Evolutionary conservation across 2,113 vertebrate genomes (phyloP), one percentile per base, ranked within the genome.

Genomic region (Eptesicus fuscus): DNA sequence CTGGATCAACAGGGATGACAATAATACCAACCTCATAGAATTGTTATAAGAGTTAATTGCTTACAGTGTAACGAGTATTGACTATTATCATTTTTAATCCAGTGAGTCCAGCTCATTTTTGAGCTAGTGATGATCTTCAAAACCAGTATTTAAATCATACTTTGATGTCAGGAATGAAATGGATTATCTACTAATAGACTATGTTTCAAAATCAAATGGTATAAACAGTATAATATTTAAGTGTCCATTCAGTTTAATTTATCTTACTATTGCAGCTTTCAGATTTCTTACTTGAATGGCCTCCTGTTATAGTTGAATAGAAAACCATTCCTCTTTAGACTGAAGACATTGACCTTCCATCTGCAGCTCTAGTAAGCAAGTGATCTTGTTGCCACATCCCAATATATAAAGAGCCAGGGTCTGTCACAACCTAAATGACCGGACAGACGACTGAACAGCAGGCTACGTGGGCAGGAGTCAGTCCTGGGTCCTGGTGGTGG

Each of bases 111-210:
- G 13, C 25, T 37, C 37, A 82, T 82, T 82, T 82, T 30, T 82
- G 53, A 82, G 11, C 9, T 91, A 17, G 32, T 74, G 51, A 82
- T 93, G 65, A 71, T 88, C 71, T 95, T 96, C 23, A 93, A 88
- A 56, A 85, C 12, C 16, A 71, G 44, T 42, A 22, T 90, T 90
- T 84, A 88, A 70, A 80, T 83, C 59, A 11, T 77, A 53, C 87
- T 90, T 91, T 53, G 37, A 77, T 90, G 61, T 61, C 4, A 47
- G n/a, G 16, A 93, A 86, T 59, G 25, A 76, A 93, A 86, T 49
- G 9, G 63, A 37, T 79, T 44, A 22, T 61, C 42, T 30, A 67
- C 30, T 86, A 61, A 65, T 32, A 95, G 76, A 83, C 17, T 76
- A 61, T 51, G 51, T 91, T 93, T 95, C 37, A 56, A 22, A 76